Evolutionary conservation across 2,113 vertebrate species (phyloP).

Genomic region (Myrmecophaga tridactyla): DNA sequence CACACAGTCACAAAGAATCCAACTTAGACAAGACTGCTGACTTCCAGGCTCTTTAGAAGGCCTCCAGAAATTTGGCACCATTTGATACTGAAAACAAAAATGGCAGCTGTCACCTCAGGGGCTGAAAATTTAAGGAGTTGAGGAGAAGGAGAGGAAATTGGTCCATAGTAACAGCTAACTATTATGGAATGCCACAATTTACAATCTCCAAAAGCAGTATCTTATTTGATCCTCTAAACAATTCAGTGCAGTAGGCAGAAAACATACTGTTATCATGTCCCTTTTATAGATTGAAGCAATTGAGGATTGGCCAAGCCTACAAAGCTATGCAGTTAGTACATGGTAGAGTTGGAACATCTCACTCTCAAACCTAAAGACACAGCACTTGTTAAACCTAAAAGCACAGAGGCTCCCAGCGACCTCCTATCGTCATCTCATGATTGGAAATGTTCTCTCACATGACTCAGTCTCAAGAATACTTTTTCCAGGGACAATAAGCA

Average conservation of each 20-base stretch:
- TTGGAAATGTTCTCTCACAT: neutral
- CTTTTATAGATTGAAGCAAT: neutral
- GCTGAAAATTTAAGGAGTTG: neutral
- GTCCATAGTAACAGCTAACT: neutral
- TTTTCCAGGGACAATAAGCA: neutral
- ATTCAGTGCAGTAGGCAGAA: neutral
- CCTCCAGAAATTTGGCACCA: too few species aligned
- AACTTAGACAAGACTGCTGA: too few species aligned
- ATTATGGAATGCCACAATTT: neutral
- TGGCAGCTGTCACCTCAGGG: neutral
- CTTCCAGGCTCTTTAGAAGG: too few species aligned
- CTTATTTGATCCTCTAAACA: neutral
- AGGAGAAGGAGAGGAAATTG: neutral
- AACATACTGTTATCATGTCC: neutral
- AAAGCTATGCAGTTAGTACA: neutral
- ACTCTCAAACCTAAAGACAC: neutral
- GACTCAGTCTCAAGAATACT: neutral
- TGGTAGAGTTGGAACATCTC: neutral
- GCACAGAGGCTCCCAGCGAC: neutral
- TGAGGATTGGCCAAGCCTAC: neutral
- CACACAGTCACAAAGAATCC: too few species aligned
- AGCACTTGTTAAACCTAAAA: neutral
- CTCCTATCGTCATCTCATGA: neutral
- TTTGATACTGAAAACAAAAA: neutral
- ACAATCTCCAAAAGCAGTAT: neutral